Evolutionary conservation across 2,113 vertebrate species (phyloP), one percentile per base, ranked within the genome.

Genomic region (Phrynosoma blainvillii): DNA sequence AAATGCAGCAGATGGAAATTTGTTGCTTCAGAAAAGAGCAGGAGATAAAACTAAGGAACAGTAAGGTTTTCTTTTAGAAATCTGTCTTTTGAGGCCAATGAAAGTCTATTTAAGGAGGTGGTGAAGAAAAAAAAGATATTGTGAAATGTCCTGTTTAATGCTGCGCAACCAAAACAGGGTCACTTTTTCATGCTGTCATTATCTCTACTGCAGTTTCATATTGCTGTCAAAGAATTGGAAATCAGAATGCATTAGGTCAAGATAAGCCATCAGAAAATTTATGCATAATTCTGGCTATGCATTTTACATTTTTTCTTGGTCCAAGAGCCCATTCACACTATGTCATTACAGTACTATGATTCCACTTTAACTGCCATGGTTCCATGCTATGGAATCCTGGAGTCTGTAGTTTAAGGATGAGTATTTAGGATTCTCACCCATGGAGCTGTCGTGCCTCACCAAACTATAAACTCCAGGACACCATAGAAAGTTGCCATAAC

Each of bases 281-380:
- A 77, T 78, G 91, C 66, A 81, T 90, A 93, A 80, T 80, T 87
- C 84, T 87, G 54, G 84, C 79, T 88, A 90, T 62, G 73, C 89
- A 90, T 92, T 94, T 2, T 0, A 81, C 85, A 91, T 88, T 62
- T 66, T 32, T 54, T 92, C 54, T 54, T 56, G 56, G 47, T 47
- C 47, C 47, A 47, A 47, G 47, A 47, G 47, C 47, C 47, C 47
- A 47, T 47, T 36, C 47, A 47, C 47, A 47, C 47, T 47, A 47
- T 47, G 47, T 47, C 47, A 6, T 47, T 47, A 47, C 7, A 47
- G 47, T 47, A 7, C 47, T 47, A 47, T 47, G 47, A 47, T 47
- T 47, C 47, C 47, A 47, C 47, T 47, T 47, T 4, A 47, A 47
- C 47, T 47, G 47, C 47, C 47, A 47, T 7, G 47, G 47, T 47